Base-by-base conservation (phyloP, 2,113 vertebrate genomes). In the Platanista minor region DNA sequence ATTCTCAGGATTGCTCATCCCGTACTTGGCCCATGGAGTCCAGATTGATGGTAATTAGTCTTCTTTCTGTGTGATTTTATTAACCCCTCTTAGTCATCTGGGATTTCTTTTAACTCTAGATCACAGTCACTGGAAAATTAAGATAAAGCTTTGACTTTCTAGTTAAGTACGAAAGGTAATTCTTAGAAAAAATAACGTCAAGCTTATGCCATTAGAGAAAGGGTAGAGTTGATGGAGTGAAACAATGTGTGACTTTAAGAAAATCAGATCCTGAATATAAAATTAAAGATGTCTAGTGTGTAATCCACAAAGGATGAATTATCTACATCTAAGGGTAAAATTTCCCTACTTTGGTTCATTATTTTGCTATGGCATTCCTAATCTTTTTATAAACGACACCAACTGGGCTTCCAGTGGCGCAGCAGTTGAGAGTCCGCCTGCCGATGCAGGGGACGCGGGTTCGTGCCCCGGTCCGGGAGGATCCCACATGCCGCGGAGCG, bases 1-100 rank as follows among this genome's bases (percentile, higher is more conserved):
- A 1, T 13, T 27, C 33, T 3, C 3, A 62, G 27, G 3, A 1
- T 0, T 0, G 3, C 12, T 64, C 9, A 0, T 12, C 54, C 41
- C 21, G 2, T 2, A 1, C 46, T 8, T 15, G 57, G 21, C 29
- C 31, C 0, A 0, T 2, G 23, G 17, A 57, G 1, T 52, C 61
- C 78, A 46, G 61, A 20, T 0, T 3, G 13, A 59, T 2, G 29
- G 41, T 6, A 33, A 1, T 1, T 2, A 0, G 29, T 20, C 80
- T 61, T 91, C 59, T 83, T 10, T 57, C 0, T 9, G 36, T 69
- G 41, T 13, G 25, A 69, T 17, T 94, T 87, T 62, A 46, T 96
- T 27, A 8, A 54, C 10, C 85, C 84, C 66, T 77, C 25, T 89
- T 54, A 61, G 90, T 41, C 52, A 0, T 52, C 54, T 33, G 54